Evolutionary conservation across 64 coral and sea anemone species (phyloP).

Genomic region (Actinia tenebrosa): DNA sequence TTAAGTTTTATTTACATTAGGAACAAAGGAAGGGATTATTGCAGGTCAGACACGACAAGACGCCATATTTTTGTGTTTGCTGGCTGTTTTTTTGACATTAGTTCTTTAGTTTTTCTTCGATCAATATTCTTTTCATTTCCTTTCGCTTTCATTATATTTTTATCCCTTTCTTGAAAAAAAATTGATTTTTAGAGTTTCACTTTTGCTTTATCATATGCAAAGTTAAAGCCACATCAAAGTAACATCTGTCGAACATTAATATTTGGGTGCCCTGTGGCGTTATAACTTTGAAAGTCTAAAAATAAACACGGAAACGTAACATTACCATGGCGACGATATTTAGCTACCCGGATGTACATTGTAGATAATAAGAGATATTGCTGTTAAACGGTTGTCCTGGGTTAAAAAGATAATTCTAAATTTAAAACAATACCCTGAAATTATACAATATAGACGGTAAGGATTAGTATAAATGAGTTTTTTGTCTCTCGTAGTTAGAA

Average conservation of each 20-base stretch:
- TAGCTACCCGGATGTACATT: neutral
- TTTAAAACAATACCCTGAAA: neutral
- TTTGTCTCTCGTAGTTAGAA: neutral
- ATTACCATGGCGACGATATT: neutral
- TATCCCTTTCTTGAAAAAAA: too few relatives aligned
- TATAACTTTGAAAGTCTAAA: neutral
- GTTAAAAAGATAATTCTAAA: neutral
- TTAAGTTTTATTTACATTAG: too few relatives aligned
- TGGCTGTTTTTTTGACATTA: too few relatives aligned
- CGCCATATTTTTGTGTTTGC: too few relatives aligned
- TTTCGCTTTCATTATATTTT: too few relatives aligned
- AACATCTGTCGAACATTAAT: neutral
- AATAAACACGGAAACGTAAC: neutral
- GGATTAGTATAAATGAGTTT: neutral
- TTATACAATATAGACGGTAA: neutral
- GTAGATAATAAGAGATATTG: neutral
- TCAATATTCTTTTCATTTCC: too few relatives aligned
- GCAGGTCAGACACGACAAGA: too few relatives aligned
- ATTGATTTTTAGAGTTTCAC: too few relatives aligned
- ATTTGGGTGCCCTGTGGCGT: neutral
- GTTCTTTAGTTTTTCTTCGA: too few relatives aligned
- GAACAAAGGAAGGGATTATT: too few relatives aligned
- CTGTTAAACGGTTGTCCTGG: neutral
- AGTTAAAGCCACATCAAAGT: neutral
- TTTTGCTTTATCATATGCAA: neutral